Evolutionary conservation across 1,140 invertebrate genomes (phyloP).

Genomic region (Polypedilum pembai): DNA sequence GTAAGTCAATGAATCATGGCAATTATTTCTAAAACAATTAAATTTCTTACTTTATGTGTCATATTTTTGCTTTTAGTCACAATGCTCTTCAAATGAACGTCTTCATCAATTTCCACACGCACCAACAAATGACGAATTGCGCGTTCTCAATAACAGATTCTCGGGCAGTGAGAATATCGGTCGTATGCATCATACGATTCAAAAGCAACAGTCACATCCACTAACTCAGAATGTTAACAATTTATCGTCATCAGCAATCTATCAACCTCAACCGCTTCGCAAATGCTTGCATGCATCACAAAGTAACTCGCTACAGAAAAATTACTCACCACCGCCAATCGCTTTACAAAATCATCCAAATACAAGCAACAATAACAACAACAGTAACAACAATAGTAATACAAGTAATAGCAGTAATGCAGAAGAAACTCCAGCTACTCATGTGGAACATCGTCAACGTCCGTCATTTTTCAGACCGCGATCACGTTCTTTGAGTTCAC

Average conservation of each 20-base stretch:
- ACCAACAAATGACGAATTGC: conserved; percentile 61
- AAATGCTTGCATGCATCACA: conserved; percentile 15
- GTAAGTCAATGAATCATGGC: conserved; percentile 53
- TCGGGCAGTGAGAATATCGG: conserved; percentile 60
- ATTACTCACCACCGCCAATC: not conserved
- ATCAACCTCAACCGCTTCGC: conserved; percentile 35
- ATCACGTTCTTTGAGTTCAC: conserved; percentile 54
- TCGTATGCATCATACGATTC: conserved; percentile 39
- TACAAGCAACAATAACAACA: not conserved
- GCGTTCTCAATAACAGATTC: conserved; percentile 65
- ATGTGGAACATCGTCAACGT: conserved; percentile 34
- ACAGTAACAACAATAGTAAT: conserved; percentile 25
- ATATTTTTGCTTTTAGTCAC: conserved; percentile 59
- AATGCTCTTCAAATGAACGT: conserved; percentile 92
- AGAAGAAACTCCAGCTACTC: not conserved
- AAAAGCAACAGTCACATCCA: conserved; percentile 43
- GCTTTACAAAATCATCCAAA: not conserved
- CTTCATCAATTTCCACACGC: conserved; percentile 75
- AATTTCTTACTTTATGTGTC: conserved; percentile 30
- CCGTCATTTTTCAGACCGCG: conserved; percentile 49
- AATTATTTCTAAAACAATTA: too few species aligned
- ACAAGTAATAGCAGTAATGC: conserved; percentile 20
- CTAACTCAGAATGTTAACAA: not conserved
- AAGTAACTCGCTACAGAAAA: conserved; percentile 33
- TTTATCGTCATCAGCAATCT: conserved; percentile 34